Conservation (phyloP, 2,797 vertebrate genomes). For the Epinephelus coioides region DNA sequence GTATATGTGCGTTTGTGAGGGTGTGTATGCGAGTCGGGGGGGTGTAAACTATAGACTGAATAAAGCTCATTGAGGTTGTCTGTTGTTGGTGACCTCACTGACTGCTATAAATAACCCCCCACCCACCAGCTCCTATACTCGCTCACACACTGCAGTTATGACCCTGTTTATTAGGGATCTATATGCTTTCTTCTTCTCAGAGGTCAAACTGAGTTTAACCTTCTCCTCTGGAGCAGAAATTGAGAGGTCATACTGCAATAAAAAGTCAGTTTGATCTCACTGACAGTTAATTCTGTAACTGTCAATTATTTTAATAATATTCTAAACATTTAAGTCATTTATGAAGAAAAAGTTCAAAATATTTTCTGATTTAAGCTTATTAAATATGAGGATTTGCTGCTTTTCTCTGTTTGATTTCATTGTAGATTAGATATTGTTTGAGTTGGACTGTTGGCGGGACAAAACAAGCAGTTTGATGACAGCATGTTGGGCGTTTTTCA, state of each 20-base stretch:
- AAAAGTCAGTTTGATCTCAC: neutral
- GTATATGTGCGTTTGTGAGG: constrained; percentile 33
- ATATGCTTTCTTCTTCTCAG: constrained; percentile 30
- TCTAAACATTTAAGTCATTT: neutral
- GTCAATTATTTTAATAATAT: neutral
- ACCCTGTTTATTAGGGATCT: constrained; percentile 46
- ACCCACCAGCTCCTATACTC: neutral
- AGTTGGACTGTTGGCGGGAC: neutral
- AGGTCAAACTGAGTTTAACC: constrained; percentile 64
- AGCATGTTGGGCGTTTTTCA: neutral
- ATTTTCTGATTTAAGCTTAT: neutral
- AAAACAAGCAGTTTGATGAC: constrained; percentile 2
- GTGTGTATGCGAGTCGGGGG: constrained; percentile 21
- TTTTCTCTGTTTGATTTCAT: neutral
- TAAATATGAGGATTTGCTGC: neutral
- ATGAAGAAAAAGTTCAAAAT: neutral
- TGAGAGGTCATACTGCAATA: neutral
- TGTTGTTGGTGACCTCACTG: constrained; percentile 68
- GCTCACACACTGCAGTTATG: constrained; percentile 47
- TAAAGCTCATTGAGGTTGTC: constrained; percentile 66
- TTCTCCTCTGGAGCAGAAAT: neutral
- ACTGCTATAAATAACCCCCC: constrained; percentile 72
- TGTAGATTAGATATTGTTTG: neutral
- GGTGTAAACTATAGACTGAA: constrained; percentile 66
- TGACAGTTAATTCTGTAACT: no score